Percentiles rank a stretch among this genome's conserved stretches.
Conservation (phyloP, 2,797 vertebrate genomes). For the Eulemur rubriventer region DNA sequence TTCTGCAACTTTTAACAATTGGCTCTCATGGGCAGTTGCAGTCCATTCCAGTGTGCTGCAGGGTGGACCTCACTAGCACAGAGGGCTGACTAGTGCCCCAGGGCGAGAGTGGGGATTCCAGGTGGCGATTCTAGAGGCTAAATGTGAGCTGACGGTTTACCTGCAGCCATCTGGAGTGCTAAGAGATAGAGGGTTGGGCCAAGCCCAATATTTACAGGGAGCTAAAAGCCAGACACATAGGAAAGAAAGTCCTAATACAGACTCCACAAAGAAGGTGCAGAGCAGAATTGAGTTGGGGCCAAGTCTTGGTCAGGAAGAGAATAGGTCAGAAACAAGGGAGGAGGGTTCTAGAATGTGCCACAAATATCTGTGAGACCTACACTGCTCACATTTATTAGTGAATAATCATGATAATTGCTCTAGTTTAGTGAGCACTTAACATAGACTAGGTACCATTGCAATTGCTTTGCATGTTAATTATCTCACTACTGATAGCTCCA, state of each 20-base stretch:
- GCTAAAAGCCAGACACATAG: neutral
- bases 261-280: neutral
- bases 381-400: neutral
- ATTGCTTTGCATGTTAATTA: neutral
- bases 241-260: neutral
- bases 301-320: neutral
- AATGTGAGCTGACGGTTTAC: neutral
- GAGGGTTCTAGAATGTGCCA: neutral
- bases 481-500: neutral
- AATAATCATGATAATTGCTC: neutral
- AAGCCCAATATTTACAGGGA: neutral
- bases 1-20: neutral
- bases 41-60: neutral
- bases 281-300: neutral
- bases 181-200: neutral
- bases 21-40: neutral
- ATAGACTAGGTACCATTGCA: neutral
- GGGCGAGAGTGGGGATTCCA: neutral
- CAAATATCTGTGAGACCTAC: neutral
- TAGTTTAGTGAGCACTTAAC: neutral
- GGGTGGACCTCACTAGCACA: neutral
- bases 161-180: neutral
- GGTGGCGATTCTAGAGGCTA: neutral
- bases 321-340: neutral
- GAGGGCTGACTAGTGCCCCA: neutral